Evolutionary conservation across 2,888 invertebrate genomes (phyloP).

Genomic region (Thysanoteuthis rhombus): DNA sequence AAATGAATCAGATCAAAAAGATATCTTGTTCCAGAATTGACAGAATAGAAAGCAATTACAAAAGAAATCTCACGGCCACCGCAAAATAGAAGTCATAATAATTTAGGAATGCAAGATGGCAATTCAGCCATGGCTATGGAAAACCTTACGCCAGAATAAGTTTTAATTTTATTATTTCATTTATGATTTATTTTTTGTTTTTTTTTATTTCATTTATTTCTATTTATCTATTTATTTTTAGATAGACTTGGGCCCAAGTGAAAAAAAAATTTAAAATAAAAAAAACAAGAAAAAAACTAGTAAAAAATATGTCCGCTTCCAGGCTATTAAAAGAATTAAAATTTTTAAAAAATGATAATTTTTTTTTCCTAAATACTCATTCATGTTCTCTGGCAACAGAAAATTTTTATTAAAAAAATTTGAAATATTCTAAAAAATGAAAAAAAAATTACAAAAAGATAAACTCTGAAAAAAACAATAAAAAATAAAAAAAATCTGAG

Average conservation of each 20-base stretch:
- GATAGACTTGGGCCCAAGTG: background rate
- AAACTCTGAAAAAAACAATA: background rate
- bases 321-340: background rate
- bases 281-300: no score
- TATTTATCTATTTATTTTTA: background rate
- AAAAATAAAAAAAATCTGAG: background rate
- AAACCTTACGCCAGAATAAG: background rate
- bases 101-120: background rate
- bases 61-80: constrained; percentile 12
- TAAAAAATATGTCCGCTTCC: background rate
- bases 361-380: no score
- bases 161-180: background rate
- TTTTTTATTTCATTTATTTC: background rate
- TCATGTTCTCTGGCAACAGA: background rate
- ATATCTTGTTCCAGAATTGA: background rate
- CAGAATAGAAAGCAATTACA: background rate
- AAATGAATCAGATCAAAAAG: background rate
- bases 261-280: background rate
- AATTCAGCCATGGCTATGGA: background rate
- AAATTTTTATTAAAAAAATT: background rate
- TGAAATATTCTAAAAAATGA: background rate
- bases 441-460: background rate
- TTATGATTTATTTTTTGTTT: background rate
- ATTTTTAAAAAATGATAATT: no score
- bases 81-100: background rate